phyloP scores from a whole-genome alignment of 2,113 vertebrate genomes.

The Anarhynchus alexandrinus region DNA sequence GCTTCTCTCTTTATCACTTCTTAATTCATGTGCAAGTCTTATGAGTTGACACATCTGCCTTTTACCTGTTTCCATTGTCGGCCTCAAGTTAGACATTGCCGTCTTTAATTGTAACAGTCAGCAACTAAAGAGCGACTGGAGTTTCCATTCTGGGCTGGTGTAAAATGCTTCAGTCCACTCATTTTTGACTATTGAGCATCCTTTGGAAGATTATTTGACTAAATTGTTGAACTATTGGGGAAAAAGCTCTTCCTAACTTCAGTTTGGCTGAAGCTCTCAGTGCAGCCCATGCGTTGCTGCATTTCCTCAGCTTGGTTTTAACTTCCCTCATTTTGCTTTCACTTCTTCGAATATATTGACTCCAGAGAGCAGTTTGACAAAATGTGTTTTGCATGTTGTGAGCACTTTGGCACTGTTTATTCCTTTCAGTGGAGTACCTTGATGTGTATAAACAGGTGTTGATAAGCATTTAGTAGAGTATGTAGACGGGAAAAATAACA shows the following conservation, averaged over 20 bases:
- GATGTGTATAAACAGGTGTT: neutral
- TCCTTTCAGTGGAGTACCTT: neutral
- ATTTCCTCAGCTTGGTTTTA: neutral
- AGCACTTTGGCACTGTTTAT: neutral
- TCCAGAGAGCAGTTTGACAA: neutral
- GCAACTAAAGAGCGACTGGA: neutral
- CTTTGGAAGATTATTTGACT: neutral
- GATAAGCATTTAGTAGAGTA: neutral
- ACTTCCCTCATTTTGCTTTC: neutral
- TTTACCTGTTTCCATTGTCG: neutral
- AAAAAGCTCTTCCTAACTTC: neutral
- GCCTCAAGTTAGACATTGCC: neutral
- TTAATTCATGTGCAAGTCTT: rapidly evolving
- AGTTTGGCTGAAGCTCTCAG: neutral
- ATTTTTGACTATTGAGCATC: neutral
- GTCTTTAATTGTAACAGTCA: neutral
- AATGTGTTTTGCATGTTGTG: neutral
- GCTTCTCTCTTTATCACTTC: neutral
- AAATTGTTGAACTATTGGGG: neutral
- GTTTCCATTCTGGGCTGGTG: neutral
- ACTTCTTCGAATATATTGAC: neutral
- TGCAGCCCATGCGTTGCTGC: neutral
- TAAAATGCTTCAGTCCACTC: neutral
- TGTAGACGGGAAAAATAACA: neutral
- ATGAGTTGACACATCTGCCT: neutral